Evolutionary conservation across 2,888 invertebrate species (phyloP), one percentile per base, ranked within the genome.

Genomic region (Nipponacmea schrenckii): DNA sequence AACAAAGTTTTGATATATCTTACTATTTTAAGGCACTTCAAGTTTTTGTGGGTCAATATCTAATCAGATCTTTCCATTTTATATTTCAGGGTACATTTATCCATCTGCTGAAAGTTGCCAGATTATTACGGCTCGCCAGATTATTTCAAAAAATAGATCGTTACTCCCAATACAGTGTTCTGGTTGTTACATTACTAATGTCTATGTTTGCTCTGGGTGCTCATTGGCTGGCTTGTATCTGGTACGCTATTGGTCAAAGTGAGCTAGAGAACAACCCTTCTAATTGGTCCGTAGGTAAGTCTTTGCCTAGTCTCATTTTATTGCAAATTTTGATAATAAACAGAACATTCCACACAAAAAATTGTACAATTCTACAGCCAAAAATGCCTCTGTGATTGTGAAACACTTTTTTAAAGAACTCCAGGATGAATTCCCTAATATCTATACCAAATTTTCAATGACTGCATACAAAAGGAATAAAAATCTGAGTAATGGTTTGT

Each of bases 201-300:
- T 92, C 96, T 71, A 95, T 94, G 83, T 98, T 97, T 90, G 94
- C 96, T 63, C 91, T 97, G 81, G 93, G 96, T 69, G 97, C 97
- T 3, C 97, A 98, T 89, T 97, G 97, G 97, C 91, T 97, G 76
- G 97, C 97, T 17, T 97, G 97, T 89, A 93, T 97, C 83, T 98
- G 97, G 97, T 97, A 95, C 90, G 95, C 96, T 81, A 96, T 97
- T 82, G 97, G 97, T 12, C 94, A 95, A 85, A 94, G 94, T 86
- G 97, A 97, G 89, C 92, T 94, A 77, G 91, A 93, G 68, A 91
- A 91, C 80, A 90, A 91, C 79, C 91, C 92, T 78, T 92, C 92
- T 81, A 92, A 92, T 80, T 94, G 95, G 94, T 94, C 94, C 89
- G 92, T 95, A 82, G 95, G 96, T 96, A 90, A 92, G 92, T 76